Percentiles rank a stretch among this genome's conserved stretches.
phyloP scores from a whole-genome alignment of 2,113 vertebrate genomes.

The Peromyscus polionotus region DNA sequence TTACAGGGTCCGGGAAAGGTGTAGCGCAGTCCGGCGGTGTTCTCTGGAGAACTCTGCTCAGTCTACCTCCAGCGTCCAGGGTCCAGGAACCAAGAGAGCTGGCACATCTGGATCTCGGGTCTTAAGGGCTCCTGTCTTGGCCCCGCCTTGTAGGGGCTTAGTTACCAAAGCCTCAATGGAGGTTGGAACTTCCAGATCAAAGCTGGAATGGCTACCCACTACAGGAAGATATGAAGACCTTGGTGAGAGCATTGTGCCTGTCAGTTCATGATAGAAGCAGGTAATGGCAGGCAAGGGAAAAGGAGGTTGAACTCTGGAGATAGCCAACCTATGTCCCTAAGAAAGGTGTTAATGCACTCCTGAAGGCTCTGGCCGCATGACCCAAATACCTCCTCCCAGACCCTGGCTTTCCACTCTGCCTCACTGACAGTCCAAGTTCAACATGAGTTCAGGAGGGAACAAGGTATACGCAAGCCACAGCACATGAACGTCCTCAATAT shows the following conservation, averaged over 20 bases:
- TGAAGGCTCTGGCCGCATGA: neutral
- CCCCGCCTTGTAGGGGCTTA: no score
- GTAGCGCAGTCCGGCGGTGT: no score
- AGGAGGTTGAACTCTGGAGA: neutral
- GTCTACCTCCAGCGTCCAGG: no score
- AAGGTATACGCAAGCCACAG: neutral
- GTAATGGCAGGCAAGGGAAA: no score
- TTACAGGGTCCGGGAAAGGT: no score
- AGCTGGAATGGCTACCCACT: no score
- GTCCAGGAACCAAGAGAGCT: no score
- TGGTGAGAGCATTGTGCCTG: neutral
- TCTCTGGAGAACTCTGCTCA: no score
- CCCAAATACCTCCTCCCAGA: neutral
- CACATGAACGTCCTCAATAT: neutral
- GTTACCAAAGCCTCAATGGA: no score
- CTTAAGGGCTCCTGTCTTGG: no score
- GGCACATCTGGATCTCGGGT: no score
- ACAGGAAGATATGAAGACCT: neutral
- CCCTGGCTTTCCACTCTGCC: neutral
- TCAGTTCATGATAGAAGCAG: neutral
- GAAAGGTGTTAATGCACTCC: neutral
- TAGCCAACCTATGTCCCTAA: neutral
- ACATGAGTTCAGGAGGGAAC: neutral
- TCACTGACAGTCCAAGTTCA: neutral
- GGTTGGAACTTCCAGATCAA: no score